Evolutionary conservation across 1,140 invertebrate species (phyloP).

Genomic region (Latrodectus geometricus): DNA sequence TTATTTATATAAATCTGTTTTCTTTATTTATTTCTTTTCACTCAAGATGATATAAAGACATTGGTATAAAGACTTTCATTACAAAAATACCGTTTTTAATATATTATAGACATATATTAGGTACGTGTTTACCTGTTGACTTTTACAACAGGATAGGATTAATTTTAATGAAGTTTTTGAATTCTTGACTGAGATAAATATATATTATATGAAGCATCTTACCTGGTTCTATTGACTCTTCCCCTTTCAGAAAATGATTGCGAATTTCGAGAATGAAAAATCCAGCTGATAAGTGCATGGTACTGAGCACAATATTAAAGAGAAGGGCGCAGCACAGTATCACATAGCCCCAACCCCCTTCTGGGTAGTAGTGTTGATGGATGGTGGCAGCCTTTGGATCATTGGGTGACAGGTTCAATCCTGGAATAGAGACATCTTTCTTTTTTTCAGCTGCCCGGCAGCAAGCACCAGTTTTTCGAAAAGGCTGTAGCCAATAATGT

Average conservation of each 20-base stretch:
- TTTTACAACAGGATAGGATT: too few relatives aligned
- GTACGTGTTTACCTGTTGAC: too few relatives aligned
- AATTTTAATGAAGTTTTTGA: too few relatives aligned
- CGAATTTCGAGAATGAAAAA: constrained; percentile 72
- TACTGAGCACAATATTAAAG: constrained; percentile 84
- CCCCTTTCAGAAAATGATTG: constrained; percentile 59
- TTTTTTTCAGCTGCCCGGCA: not conserved
- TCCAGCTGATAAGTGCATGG: constrained; percentile 82
- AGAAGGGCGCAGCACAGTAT: constrained; percentile 88
- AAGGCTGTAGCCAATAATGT: not conserved
- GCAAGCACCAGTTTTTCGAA: not conserved
- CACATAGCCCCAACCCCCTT: constrained; percentile 87
- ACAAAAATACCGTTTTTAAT: too few relatives aligned
- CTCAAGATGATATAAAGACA: too few relatives aligned
- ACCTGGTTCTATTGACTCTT: constrained; percentile 36
- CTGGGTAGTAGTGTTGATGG: constrained; percentile 71
- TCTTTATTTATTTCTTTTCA: too few relatives aligned
- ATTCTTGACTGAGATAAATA: too few relatives aligned
- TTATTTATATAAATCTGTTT: too few relatives aligned
- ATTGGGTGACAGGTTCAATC: constrained; percentile 55
- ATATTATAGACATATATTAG: too few relatives aligned
- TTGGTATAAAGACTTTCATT: too few relatives aligned
- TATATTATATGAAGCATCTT: not conserved
- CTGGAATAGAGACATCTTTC: constrained; percentile 43
- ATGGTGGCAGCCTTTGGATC: constrained; percentile 72